A percentile compares a stretch with the other conserved stretches of the same genome.
Evolutionary conservation across 2,113 vertebrate species (phyloP).

Genomic region (Seriola dumerili): DNA sequence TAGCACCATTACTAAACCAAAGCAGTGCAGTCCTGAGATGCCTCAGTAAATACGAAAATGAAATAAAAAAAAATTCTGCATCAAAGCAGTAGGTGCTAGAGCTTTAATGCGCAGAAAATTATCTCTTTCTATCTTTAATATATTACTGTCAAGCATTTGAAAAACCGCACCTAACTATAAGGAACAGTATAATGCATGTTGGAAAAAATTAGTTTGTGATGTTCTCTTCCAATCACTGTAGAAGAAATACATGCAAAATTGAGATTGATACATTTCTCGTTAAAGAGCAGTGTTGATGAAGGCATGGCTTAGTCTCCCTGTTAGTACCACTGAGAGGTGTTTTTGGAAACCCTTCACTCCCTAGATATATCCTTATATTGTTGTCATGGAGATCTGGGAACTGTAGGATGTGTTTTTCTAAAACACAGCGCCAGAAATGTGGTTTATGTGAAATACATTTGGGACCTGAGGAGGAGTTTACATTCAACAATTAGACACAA

Average conservation of each 20-base stretch:
- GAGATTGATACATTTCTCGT: no score
- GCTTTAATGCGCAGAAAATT: no score
- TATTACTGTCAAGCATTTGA: no score
- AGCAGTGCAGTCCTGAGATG: background rate
- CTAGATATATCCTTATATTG: background rate
- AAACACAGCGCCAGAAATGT: background rate
- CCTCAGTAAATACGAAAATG: background rate
- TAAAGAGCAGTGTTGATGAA: background rate
- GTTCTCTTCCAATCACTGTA: no score
- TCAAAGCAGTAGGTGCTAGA: no score
- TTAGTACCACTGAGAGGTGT: background rate
- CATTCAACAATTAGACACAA: background rate
- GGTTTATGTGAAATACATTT: background rate
- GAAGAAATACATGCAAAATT: background rate
- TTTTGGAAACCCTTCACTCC: background rate
- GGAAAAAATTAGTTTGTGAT: no score
- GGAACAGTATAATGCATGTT: no score
- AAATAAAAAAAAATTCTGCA: background rate
- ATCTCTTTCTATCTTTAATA: no score
- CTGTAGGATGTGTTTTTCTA: background rate
- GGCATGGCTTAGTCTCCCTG: background rate
- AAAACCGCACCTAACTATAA: no score
- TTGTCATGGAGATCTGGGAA: background rate
- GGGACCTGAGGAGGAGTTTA: background rate
- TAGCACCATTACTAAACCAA: background rate